Base-by-base conservation (phyloP, 2,888 invertebrate genomes). In the Ennomos erosarius region DNA sequence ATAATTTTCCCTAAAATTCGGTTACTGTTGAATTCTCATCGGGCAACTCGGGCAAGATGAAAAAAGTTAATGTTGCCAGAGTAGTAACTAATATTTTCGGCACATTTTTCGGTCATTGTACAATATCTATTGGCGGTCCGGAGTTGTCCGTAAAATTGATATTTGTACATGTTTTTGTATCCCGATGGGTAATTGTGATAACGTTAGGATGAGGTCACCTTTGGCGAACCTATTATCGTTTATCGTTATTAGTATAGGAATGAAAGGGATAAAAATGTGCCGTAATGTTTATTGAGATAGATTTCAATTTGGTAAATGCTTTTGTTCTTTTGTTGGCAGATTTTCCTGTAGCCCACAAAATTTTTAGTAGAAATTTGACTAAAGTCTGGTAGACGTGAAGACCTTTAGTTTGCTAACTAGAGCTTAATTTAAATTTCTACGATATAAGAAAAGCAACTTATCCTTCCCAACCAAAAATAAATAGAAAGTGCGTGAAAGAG, bases 1-100 rank as follows among this genome's bases (percentile, higher is more conserved):
- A 63, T 61, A 62, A 58, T 48, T 63, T 61, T 50, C 11, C 42
- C 50, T 35, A 38, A 55, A 62, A 65, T 63, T 66, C 36, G 34
- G 55, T 66, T 66, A 66, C 55, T 43, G 59, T 45, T 13, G 50
- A 59, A 63, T 63, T 54, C 49, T 57, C 39, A 43, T 37, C 38
- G 44, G 52, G 13, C 4, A n/a, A n/a, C 39, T 37, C 38, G 44
- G 52, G 4, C 34, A 42, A 60, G 51, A 57, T 45, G 44, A 49
- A 58, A 49, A 59, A 55, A 13, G 49, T 45, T 45, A n/a, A 9
- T 16, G 34, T 34, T 45, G 8, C 9, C 11, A 10, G 26, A 16
- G 47, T 39, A 42, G 33, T 54, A 33, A 39, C 54, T 39, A 13
- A 54, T 47, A 49, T 49, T 55, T 43, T 55, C 43, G 38, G 12